Evolutionary conservation across 1,140 invertebrate genomes (phyloP).

Genomic region (Ceratosolen fusciceps): DNA sequence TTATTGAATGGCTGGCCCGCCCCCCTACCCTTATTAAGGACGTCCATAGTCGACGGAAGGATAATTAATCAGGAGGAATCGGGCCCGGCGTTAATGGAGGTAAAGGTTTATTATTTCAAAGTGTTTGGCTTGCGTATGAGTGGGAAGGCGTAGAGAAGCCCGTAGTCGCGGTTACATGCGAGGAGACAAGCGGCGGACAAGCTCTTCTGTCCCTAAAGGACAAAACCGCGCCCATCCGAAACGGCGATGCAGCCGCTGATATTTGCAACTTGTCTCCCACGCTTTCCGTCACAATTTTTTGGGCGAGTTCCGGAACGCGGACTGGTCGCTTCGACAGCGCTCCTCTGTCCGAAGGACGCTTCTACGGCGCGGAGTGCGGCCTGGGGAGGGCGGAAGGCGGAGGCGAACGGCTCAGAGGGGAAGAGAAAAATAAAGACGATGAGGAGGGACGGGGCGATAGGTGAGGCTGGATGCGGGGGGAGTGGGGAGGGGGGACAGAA

Average conservation of each 20-base stretch:
- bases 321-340: neutral
- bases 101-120: no score
- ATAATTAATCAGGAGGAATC: neutral
- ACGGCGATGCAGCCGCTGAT: neutral
- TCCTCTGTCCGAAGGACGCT: no score
- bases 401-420: neutral
- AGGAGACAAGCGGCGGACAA: neutral
- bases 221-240: neutral
- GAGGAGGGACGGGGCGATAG: neutral
- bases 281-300: constrained; percentile 51
- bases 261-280: constrained; percentile 31
- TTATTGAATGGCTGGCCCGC: neutral
- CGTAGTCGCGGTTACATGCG: no score
- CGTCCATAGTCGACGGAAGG: neutral
- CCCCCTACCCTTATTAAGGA: neutral
- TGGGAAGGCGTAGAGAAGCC: no score
- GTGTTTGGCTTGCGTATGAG: no score
- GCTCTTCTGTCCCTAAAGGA: no score
- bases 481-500: constrained; percentile 50
- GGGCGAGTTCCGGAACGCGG: neutral
- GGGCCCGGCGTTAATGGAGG: neutral
- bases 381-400: no score
- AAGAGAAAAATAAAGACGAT: constrained; percentile 37
- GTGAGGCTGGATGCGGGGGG: neutral
- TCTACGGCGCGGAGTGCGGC: no score